A percentile compares a stretch with the other conserved stretches of the same genome.
phyloP scores from a whole-genome alignment of 2,113 vertebrate species.

The Ranitomeya imitator region DNA sequence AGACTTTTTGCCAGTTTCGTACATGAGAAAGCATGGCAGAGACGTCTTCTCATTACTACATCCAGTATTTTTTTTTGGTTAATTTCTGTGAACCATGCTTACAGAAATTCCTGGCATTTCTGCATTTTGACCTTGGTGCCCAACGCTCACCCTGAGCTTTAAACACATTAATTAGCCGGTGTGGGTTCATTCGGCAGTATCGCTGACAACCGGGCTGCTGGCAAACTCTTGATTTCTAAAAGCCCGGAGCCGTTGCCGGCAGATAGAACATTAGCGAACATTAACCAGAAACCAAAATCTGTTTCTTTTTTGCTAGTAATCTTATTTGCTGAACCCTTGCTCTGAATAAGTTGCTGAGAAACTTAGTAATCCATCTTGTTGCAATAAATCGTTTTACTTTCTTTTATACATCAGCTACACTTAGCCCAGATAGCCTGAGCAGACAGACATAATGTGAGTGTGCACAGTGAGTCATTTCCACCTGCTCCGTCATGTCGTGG shows the following conservation, averaged over 20 bases:
- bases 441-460: slow-evolving; percentile 99
- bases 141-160: slow-evolving; percentile 76
- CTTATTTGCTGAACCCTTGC: slow-evolving; percentile 98
- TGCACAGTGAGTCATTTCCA: slow-evolving; percentile 97
- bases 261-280: slow-evolving; percentile 67
- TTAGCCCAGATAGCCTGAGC: slow-evolving; percentile 99
- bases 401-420: slow-evolving; percentile 99
- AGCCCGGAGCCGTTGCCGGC: slow-evolving; percentile 78
- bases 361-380: slow-evolving; percentile 94
- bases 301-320: slow-evolving; percentile 84
- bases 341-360: slow-evolving; percentile 95
- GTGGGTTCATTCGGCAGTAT: slow-evolving; percentile 82
- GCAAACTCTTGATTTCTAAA: slow-evolving; percentile 82
- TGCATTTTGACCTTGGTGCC: slow-evolving; percentile 80
- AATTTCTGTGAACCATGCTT: slow-evolving; percentile 84
- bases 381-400: slow-evolving; percentile 99
- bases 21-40: slow-evolving; percentile 71
- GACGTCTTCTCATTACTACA: slow-evolving; percentile 77
- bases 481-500: slow-evolving; percentile 92
- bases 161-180: slow-evolving; percentile 75
- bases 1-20: slow-evolving; percentile 71
- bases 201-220: slow-evolving; percentile 82
- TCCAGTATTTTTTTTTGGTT: slow-evolving; percentile 82
- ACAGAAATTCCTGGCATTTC: slow-evolving; percentile 85
- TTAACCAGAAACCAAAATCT: slow-evolving; percentile 73